Base-by-base conservation (phyloP, 2,888 invertebrate species). In the Trimorus sp. region DNA sequence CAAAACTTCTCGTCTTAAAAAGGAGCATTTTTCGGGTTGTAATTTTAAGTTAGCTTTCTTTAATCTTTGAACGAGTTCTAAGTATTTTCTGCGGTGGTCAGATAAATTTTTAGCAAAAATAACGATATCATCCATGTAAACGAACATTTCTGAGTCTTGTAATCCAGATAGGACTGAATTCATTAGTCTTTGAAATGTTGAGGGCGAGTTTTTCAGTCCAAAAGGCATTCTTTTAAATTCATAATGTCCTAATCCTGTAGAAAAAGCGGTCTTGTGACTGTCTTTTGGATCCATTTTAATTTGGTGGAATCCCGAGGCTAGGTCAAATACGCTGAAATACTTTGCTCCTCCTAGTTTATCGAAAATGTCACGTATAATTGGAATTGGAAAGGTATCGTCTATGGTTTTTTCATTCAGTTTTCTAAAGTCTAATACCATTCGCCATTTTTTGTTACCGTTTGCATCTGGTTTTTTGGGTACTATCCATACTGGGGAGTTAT, bases 11-110 rank as follows among this genome's bases (percentile, higher is more conserved):
- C 60, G 5, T 7, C 42, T 6, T 1, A 58, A 9, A 58, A 58
- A 58, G 5, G 14, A 1, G 9, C 58, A 58, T 58, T 58, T 58
- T n/a, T 58, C 58, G 1, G 58, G 58, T 58, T 58, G 58, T 12
- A 58, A 14, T 38, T 58, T 58, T 12, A 58, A 38, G 12, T 58
- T 58, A 3, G 58, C 58, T 7, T 3, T 15, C 16, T 16, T 51
- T 6, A 51, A 15, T 15, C 12, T 6, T 4, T 51, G 15, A 15
- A 51, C 16, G 6, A 51, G 16, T 51, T 51, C 9, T 6, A 51
- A 3, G 16, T 51, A 51, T 51, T 51, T 51, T 14, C 5, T 14
- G 5, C 51, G 6, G 16, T 51, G 51, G 5, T 51, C 51, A 2
- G 2, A 15, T 12, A 51, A 16, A 14, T 4, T 7, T n/a, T n/a